Conservation (phyloP, 2,888 invertebrate genomes). For the Drosophila parthenogenetica region DNA sequence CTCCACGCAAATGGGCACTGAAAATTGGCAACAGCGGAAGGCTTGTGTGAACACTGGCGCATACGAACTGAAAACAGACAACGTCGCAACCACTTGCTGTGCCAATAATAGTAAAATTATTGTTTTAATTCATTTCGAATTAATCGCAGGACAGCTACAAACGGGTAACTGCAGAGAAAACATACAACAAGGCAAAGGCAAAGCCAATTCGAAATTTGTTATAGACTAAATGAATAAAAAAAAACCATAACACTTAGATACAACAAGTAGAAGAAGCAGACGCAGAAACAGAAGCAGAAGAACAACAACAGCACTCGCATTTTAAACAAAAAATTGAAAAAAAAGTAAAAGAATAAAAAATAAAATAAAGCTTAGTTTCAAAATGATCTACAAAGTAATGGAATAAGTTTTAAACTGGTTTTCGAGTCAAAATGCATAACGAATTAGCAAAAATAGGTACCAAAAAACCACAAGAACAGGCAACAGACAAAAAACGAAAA, state of each 20-base stretch:
- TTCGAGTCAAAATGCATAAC: slow-evolving; percentile 31
- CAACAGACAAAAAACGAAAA: too few relatives aligned
- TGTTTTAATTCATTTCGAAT: slow-evolving; percentile 1
- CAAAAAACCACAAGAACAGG: background rate
- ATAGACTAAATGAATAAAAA: slow-evolving; percentile 16
- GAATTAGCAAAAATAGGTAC: slow-evolving; percentile 33
- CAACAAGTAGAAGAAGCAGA: slow-evolving; percentile 10
- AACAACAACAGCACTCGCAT: slow-evolving; percentile 75
- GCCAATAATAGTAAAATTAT: background rate
- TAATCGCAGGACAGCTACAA: slow-evolving; percentile 27
- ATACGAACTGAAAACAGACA: slow-evolving; percentile 20
- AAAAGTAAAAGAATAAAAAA: slow-evolving; percentile 16
- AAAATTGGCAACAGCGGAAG: slow-evolving; percentile 36
- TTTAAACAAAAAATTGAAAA: slow-evolving; percentile 38
- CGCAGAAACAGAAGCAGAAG: slow-evolving; percentile 11
- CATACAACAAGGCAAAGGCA: slow-evolving; percentile 7
- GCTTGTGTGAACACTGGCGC: slow-evolving; percentile 2
- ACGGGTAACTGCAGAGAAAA: slow-evolving; percentile 42
- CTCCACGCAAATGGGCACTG: slow-evolving; percentile 9
- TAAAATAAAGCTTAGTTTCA: slow-evolving; percentile 49
- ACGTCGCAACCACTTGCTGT: slow-evolving; percentile 12
- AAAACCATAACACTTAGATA: slow-evolving; percentile 11
- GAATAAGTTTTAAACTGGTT: slow-evolving; percentile 41
- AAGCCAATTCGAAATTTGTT: slow-evolving; percentile 24
- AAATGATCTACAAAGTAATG: slow-evolving; percentile 34